Conservation (phyloP, 92 coral and sea anemone species). For the Muricea muricata region DNA sequence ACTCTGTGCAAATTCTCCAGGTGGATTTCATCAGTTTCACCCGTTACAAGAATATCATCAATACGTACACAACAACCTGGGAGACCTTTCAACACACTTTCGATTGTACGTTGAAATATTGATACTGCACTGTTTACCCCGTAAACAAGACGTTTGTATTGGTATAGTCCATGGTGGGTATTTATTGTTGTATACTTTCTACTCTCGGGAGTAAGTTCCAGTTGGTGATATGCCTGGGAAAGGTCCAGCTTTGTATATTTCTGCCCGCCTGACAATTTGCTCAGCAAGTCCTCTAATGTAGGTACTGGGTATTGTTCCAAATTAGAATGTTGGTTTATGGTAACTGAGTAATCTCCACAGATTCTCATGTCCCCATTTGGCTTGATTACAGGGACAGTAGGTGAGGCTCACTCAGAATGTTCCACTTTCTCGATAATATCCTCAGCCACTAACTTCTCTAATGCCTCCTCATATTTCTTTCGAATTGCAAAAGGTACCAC, state of each 20-base stretch:
- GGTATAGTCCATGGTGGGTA: constrained; percentile 51
- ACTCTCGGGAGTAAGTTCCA: constrained; percentile 55
- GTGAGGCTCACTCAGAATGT: constrained; percentile 65
- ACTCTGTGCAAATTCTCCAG: constrained; percentile 45
- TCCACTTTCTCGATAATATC: constrained; percentile 63
- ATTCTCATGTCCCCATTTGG: constrained; percentile 55
- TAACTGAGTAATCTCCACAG: constrained; percentile 55
- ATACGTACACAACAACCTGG: constrained; percentile 1
- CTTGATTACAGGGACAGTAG: constrained; percentile 58
- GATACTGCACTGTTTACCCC: constrained; percentile 39
- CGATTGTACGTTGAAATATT: constrained; percentile 10
- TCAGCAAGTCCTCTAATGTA: constrained; percentile 51
- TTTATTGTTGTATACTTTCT: constrained; percentile 61
- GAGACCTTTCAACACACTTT: not conserved
- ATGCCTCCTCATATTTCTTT: constrained; percentile 42
- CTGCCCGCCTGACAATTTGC: too few species aligned
- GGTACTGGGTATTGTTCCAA: constrained; percentile 65
- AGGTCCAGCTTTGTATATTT: constrained; percentile 65
- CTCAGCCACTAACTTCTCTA: not conserved
- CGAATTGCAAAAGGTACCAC: constrained; percentile 68
- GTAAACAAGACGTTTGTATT: constrained; percentile 42
- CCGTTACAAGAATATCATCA: constrained; percentile 30
- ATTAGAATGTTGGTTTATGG: constrained; percentile 49
- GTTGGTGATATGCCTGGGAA: constrained; percentile 70
- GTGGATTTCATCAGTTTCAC: constrained; percentile 52